phyloP scores from a whole-genome alignment of 2,888 invertebrate species.

The Epinotia ramella region DNA sequence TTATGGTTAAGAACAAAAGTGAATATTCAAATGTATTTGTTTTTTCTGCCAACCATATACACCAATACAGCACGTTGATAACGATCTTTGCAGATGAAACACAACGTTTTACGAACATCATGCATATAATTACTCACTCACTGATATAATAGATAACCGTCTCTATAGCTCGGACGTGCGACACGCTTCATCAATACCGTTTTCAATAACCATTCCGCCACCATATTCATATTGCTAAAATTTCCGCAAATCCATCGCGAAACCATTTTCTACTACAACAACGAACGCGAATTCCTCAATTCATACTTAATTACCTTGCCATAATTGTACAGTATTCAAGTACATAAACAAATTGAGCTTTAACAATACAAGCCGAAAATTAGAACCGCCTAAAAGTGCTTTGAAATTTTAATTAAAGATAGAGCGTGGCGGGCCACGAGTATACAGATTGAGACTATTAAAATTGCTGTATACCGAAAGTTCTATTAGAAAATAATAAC shows the following conservation, averaged over 20 bases:
- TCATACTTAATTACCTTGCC: conserved; percentile 32
- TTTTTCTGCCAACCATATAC: no score
- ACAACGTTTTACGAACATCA: no score
- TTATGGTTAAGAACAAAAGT: no score
- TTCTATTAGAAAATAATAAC: conserved; percentile 24
- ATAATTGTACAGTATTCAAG: conserved; percentile 40
- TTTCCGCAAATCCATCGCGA: conserved; percentile 5
- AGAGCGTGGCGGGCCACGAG: conserved; percentile 5
- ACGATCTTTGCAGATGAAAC: no score
- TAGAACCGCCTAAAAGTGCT: conserved; percentile 38
- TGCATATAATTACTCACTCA: no score
- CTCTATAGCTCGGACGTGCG: conserved; percentile 47
- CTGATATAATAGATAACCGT: not conserved
- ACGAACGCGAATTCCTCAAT: conserved; percentile 13
- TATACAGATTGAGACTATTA: conserved; percentile 19
- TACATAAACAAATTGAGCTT: conserved; percentile 43
- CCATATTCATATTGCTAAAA: conserved; percentile 1
- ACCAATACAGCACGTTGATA: no score
- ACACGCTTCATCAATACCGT: conserved; percentile 12
- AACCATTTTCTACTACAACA: conserved; percentile 14
- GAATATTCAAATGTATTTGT: no score
- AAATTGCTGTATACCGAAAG: conserved; percentile 27
- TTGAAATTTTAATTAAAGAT: conserved; percentile 43
- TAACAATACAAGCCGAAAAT: conserved; percentile 44
- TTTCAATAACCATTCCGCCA: conserved; percentile 1